A percentile compares a stretch with the other conserved stretches of the same genome.
Evolutionary conservation across 2,888 invertebrate species (phyloP).

Genomic region (Amorpha juglandis): DNA sequence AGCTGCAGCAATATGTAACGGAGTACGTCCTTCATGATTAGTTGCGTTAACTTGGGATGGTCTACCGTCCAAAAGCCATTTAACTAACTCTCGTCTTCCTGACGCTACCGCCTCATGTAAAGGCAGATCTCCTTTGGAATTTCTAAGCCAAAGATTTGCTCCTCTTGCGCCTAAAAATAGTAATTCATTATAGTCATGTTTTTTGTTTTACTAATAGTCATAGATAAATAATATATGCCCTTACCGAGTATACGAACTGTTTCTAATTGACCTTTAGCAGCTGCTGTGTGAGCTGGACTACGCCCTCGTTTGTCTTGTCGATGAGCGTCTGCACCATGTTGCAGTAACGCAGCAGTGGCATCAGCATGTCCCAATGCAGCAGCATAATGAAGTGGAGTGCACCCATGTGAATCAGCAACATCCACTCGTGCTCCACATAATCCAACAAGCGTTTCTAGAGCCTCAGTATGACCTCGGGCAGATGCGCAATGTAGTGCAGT

Average conservation of each 20-base stretch:
- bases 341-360: slow-evolving; percentile 94
- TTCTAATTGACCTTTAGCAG: slow-evolving; percentile 97
- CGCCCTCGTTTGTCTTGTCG: slow-evolving; percentile 96
- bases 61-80: slow-evolving; percentile 93
- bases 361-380: slow-evolving; percentile 98
- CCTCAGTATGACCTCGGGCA: slow-evolving; percentile 96
- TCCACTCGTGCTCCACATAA: slow-evolving; percentile 95
- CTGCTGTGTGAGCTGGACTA: slow-evolving; percentile 97
- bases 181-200: neutral
- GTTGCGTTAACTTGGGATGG: slow-evolving; percentile 93
- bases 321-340: slow-evolving; percentile 95
- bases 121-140: slow-evolving; percentile 97
- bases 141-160: slow-evolving; percentile 95
- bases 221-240: slow-evolving; percentile 21
- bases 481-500: slow-evolving; percentile 99
- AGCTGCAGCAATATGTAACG: slow-evolving; percentile 96
- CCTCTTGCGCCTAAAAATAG: slow-evolving; percentile 80
- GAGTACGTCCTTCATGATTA: slow-evolving; percentile 96
- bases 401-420: slow-evolving; percentile 96
- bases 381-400: slow-evolving; percentile 98
- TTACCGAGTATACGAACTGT: slow-evolving; percentile 89
- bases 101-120: slow-evolving; percentile 98
- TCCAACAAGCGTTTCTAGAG: slow-evolving; percentile 93
- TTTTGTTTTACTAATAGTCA: neutral
- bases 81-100: slow-evolving; percentile 93